Percentiles rank a stretch among this genome's conserved stretches.
phyloP scores from a whole-genome alignment of 2,113 vertebrate species.

The Chaenogobius annularis region DNA sequence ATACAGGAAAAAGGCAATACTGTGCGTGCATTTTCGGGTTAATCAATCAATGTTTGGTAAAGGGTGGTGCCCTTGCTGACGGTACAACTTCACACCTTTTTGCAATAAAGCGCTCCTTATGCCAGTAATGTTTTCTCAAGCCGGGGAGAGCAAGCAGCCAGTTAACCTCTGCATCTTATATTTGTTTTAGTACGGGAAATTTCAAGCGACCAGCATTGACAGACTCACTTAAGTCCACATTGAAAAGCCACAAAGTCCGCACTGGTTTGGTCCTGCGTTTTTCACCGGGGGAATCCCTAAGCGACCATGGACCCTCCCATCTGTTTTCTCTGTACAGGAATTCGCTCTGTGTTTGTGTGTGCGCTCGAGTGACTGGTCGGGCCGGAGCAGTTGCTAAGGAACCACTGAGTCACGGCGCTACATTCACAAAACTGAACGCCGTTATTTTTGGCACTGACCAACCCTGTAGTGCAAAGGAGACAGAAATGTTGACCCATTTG shows the following conservation, averaged over 20 bases:
- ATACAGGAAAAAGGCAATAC: neutral
- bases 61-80: slow-evolving; percentile 31
- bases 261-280: slow-evolving; percentile 10
- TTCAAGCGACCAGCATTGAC: slow-evolving; percentile 1
- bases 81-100: slow-evolving; percentile 21
- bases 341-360: slow-evolving; percentile 31
- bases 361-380: slow-evolving; percentile 34
- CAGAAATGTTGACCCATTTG: slow-evolving; percentile 4
- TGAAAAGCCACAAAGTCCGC: slow-evolving; percentile 20
- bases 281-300: slow-evolving; percentile 18
- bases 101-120: slow-evolving; percentile 55
- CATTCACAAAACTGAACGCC: slow-evolving; percentile 15
- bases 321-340: slow-evolving; percentile 32
- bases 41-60: slow-evolving; percentile 46
- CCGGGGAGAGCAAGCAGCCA: neutral
- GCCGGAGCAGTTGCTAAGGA: slow-evolving; percentile 63
- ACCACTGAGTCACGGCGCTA: slow-evolving; percentile 65
- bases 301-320: neutral
- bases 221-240: slow-evolving; percentile 1
- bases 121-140: slow-evolving; percentile 17
- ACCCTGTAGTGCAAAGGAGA: neutral
- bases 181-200: slow-evolving; percentile 36
- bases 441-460: slow-evolving; percentile 20
- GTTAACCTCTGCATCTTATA: slow-evolving; percentile 7
- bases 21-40: slow-evolving; percentile 34